These are phyloP conservation scores for Stramonita haemastoma DNA, from an alignment of 2,888 invertebrate species.

Conservation along the genomic window DNA sequence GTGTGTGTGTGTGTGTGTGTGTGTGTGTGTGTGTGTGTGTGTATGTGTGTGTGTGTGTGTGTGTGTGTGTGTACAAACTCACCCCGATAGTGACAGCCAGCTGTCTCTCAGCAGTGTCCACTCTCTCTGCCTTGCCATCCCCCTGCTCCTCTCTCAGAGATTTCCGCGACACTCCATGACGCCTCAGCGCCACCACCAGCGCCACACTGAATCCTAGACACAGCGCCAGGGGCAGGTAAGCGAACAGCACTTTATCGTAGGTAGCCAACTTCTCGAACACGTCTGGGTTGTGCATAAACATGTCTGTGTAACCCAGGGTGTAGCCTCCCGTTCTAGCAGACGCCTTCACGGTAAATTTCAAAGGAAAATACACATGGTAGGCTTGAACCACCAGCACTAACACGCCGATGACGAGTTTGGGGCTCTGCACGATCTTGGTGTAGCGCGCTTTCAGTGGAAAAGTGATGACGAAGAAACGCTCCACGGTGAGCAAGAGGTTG, in stretches of 20 bases:
- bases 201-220: constrained; percentile 31
- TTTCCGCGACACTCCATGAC: not conserved
- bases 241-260: constrained; percentile 37
- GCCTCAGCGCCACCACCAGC: constrained; percentile 14
- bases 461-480: constrained; percentile 22
- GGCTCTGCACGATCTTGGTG: not conserved
- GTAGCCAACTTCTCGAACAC: constrained; percentile 18
- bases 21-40: no score
- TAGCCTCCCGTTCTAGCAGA: not conserved
- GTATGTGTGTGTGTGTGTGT: no score
- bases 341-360: not conserved
- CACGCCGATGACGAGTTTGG: not conserved
- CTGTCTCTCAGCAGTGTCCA: not conserved
- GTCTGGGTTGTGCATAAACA: not conserved
- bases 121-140: not conserved
- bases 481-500: not conserved
- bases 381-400: not conserved
- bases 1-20: no score
- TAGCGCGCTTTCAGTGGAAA: constrained; percentile 19
- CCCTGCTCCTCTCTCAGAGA: not conserved
- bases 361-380: not conserved
- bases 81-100: constrained; percentile 33
- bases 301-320: not conserved
- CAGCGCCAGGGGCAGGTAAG: constrained; percentile 39
- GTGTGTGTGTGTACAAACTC: no score